Base-by-base conservation (phyloP, 2,797 vertebrate genomes). In the Heliangelus exortis region DNA sequence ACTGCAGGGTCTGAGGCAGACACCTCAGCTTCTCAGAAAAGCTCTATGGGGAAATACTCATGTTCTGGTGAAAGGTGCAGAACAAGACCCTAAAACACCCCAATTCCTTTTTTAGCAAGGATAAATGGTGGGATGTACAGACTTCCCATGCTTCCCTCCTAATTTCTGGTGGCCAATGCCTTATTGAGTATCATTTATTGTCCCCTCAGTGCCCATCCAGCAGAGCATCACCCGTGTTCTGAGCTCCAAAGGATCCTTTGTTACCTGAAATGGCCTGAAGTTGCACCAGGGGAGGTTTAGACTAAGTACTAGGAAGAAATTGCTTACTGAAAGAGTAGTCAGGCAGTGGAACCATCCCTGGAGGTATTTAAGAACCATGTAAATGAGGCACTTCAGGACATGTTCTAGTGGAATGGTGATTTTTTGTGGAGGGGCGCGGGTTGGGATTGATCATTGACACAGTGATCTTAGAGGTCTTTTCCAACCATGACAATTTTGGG, bases 1-100 rank as follows among this genome's bases (percentile, higher is more conserved):
- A 84, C 11, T 71, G 6, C 21, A 53, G 7, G 10, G 8, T 16
- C 19, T 0, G 0, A 41, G 16, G 1, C 20, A 71, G 26, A 33
- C 17, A 67, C 3, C 15, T 67, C 39, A 67, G 1, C 5, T 53
- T 53, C 72, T 84, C 79, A 75, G 59, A 68, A 5, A 5, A 4
- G 3, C 41, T 10, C 13, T 47, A 12, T 16, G 7, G 7, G 14
- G 14, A 62, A 66, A 55, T 57, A 0, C 0, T 61, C 13, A 5
- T 3, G 3, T n/a, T 76, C 58, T 66, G 21, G 23, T 83, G 55
- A 31, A 21, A 53, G 5, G 5, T 82, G 81, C 82, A 41, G 28
- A 75, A 16, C 9, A 72, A 34, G 41, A 73, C 3, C 2, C 4
- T 26, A 22, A 62, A 84, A 18, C 6, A n/a, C 0, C 5, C 2